phyloP scores from a whole-genome alignment of 2,797 vertebrate genomes.

The Falco columbarius region DNA sequence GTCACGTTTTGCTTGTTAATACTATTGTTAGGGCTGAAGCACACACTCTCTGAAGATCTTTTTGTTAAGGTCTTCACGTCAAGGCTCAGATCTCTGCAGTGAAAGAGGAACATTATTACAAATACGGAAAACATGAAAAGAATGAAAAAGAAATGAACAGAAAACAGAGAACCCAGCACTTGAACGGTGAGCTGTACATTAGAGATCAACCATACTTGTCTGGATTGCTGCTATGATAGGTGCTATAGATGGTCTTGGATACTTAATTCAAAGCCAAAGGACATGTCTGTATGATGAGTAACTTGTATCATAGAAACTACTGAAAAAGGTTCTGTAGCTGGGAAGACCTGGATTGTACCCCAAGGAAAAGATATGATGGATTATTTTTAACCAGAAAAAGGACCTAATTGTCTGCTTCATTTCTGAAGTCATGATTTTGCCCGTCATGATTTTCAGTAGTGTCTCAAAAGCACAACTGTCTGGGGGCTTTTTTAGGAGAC shows the following conservation, averaged over 20 bases:
- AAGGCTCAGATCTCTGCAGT: constrained; percentile 43
- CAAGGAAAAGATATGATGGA: background rate
- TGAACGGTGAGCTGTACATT: background rate
- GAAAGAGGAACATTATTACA: background rate
- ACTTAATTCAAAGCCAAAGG: background rate
- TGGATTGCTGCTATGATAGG: background rate
- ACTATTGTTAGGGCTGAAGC: background rate
- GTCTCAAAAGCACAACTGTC: background rate
- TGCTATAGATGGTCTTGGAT: background rate
- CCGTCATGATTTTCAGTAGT: background rate
- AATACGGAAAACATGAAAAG: background rate
- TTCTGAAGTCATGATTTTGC: background rate
- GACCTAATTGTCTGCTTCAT: background rate
- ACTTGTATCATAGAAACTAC: background rate
- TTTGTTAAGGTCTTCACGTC: background rate
- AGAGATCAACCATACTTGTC: background rate
- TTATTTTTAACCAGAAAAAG: background rate
- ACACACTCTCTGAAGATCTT: background rate
- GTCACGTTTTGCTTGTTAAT: background rate
- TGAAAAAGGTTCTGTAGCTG: background rate
- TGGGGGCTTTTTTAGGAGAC: background rate
- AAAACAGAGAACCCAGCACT: background rate
- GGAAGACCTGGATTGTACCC: background rate
- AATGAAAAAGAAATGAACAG: background rate
- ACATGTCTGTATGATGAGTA: background rate